A percentile compares a stretch with the other conserved stretches of the same genome.
Conservation (phyloP, 2,888 invertebrate species). For the Protophormia terraenovae region DNA sequence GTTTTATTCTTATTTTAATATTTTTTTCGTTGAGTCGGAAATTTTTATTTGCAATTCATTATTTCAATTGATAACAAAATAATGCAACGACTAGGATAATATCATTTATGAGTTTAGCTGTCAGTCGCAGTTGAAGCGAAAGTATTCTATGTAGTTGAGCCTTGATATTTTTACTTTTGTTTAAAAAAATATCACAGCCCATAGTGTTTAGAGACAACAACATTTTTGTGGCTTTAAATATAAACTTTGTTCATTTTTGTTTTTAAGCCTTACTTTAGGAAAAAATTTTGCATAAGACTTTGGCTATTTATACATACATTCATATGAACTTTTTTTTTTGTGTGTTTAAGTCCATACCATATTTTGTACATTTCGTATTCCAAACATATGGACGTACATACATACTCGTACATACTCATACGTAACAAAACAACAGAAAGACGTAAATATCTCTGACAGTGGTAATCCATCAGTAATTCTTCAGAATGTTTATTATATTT, state of each 20-base stretch:
- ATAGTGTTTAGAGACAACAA: slow-evolving; percentile 15
- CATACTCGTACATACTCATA: not conserved
- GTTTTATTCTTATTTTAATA: too few relatives aligned
- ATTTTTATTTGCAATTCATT: too few relatives aligned
- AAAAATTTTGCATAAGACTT: slow-evolving; percentile 59
- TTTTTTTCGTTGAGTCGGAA: too few relatives aligned
- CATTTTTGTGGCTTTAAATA: not conserved
- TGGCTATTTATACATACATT: slow-evolving; percentile 18
- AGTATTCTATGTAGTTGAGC: too few relatives aligned
- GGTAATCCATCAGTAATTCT: slow-evolving; percentile 65
- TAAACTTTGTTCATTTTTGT: not conserved
- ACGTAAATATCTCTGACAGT: slow-evolving; percentile 52
- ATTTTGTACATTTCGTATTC: slow-evolving; percentile 30
- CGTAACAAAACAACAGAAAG: not conserved
- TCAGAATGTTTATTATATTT: slow-evolving; percentile 54
- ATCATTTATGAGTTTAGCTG: too few relatives aligned
- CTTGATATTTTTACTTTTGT: too few relatives aligned
- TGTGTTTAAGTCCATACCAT: slow-evolving; percentile 15
- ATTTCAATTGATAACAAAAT: too few relatives aligned
- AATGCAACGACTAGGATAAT: too few relatives aligned
- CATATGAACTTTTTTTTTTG: not conserved
- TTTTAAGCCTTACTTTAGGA: slow-evolving; percentile 31
- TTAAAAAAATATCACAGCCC: not conserved
- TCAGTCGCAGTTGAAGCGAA: too few relatives aligned
- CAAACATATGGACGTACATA: not conserved